phyloP scores from a whole-genome alignment of 2,888 invertebrate species.

The Boloria selene region DNA sequence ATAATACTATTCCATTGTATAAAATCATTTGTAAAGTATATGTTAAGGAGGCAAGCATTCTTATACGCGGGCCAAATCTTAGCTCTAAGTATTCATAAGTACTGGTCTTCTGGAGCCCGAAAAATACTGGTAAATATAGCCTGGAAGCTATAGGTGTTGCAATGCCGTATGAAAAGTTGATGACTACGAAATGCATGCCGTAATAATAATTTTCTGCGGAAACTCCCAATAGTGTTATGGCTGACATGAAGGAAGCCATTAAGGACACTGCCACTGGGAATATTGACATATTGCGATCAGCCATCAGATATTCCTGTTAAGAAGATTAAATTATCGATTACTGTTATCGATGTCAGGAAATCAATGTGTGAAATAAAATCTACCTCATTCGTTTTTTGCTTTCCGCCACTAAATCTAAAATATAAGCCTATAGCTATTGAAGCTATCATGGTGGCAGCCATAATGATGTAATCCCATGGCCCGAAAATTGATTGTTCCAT shows the following conservation, averaged over 20 bases:
- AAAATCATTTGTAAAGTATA: slow-evolving; percentile 95
- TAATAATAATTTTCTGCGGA: slow-evolving; percentile 93
- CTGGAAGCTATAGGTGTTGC: slow-evolving; percentile 90
- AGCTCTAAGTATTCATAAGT: slow-evolving; percentile 96
- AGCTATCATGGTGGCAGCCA: slow-evolving; percentile 85
- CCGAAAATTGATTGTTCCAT: slow-evolving; percentile 77
- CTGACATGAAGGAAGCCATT: slow-evolving; percentile 97
- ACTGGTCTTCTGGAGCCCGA: slow-evolving; percentile 90
- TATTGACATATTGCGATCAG: slow-evolving; percentile 90
- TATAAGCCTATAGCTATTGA: slow-evolving; percentile 92
- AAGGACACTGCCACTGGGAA: slow-evolving; percentile 92
- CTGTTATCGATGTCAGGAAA: slow-evolving; percentile 2
- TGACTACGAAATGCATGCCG: slow-evolving; percentile 90
- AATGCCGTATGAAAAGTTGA: slow-evolving; percentile 88
- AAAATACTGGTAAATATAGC: slow-evolving; percentile 93
- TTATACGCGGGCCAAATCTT: slow-evolving; percentile 89
- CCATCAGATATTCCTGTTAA: slow-evolving; percentile 90
- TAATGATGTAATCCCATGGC: slow-evolving; percentile 89
- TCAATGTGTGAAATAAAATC: background rate
- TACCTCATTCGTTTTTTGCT: slow-evolving; percentile 91
- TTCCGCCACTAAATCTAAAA: slow-evolving; percentile 92
- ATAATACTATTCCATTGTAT: slow-evolving; percentile 95
- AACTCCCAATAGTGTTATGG: slow-evolving; percentile 93
- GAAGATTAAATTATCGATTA: slow-evolving; percentile 2
- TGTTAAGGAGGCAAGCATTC: slow-evolving; percentile 90